These are phyloP conservation scores for Seira musarum DNA, from an alignment of 2,888 invertebrate genomes.

Conservation along the genomic window DNA sequence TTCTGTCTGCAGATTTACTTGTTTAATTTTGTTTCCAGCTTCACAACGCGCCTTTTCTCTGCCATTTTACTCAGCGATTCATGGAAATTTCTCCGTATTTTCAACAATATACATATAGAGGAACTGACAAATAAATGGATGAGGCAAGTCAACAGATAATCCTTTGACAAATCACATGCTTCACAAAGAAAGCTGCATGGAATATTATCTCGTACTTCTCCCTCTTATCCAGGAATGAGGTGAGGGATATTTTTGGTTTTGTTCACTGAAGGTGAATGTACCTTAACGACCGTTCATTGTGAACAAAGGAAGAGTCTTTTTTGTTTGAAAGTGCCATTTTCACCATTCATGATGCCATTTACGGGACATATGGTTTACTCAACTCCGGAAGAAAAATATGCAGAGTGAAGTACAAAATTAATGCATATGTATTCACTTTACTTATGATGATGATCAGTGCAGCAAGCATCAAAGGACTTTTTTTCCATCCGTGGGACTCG, in stretches of 20 bases:
- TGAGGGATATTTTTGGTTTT: conserved; percentile 5
- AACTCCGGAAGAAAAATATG: no score
- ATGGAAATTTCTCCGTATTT: background rate
- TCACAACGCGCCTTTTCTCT: conserved; percentile 10
- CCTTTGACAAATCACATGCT: conserved; percentile 61
- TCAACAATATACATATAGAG: no score
- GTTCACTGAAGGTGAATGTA: background rate
- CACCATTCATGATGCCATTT: no score
- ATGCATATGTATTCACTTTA: no score
- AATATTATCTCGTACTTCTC: conserved; percentile 28
- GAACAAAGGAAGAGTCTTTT: background rate
- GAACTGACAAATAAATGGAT: conserved; percentile 57
- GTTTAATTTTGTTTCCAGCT: conserved; percentile 30
- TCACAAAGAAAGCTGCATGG: conserved; percentile 37
- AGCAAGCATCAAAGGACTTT: no score
- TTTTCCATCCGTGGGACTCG: no score
- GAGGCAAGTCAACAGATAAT: conserved; percentile 59
- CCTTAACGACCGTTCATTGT: background rate
- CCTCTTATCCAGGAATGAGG: conserved; percentile 3
- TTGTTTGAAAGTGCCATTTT: no score
- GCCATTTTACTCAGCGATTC: background rate
- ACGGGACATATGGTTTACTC: no score
- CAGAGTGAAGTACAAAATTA: no score
- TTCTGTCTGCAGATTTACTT: conserved; percentile 42
- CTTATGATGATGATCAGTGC: no score